Percentiles rank a stretch among this genome's conserved stretches.
Evolutionary conservation across 1,140 invertebrate genomes (phyloP).

Genomic region (Cyclina sinensis): DNA sequence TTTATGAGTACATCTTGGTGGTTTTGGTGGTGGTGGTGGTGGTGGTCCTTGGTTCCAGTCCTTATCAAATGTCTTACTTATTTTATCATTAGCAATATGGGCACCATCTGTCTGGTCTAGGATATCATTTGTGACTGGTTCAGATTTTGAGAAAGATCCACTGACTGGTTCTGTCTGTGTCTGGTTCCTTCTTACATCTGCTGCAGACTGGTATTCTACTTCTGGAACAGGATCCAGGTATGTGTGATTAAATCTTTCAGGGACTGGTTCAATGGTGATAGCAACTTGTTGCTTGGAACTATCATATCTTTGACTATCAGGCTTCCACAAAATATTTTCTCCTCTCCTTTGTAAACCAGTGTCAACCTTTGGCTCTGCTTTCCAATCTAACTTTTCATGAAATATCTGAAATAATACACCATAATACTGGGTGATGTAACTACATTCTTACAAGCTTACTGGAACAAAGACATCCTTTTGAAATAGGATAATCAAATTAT

Average conservation of each 20-base stretch:
- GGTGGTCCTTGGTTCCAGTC: conserved; percentile 20
- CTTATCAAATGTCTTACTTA: background rate
- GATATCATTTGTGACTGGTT: background rate
- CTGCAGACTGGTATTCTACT: conserved; percentile 33
- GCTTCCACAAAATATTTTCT: background rate
- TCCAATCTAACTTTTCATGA: conserved; percentile 16
- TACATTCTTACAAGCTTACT: too few relatives aligned
- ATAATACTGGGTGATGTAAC: too few relatives aligned
- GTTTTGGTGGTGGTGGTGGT: conserved; percentile 33
- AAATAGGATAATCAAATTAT: too few relatives aligned
- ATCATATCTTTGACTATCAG: conserved; percentile 17
- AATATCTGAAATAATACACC: conserved; percentile 39
- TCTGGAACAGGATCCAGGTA: conserved; percentile 30
- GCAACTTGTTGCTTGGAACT: conserved; percentile 42
- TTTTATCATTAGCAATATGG: background rate
- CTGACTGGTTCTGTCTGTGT: background rate
- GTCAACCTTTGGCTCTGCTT: conserved; percentile 24
- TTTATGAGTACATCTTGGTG: conserved; percentile 29
- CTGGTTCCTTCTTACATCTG: background rate
- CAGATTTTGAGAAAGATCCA: too few relatives aligned
- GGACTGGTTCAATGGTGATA: conserved; percentile 35
- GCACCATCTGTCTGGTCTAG: conserved; percentile 1
- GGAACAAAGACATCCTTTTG: too few relatives aligned
- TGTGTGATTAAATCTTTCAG: background rate
- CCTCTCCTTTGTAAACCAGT: conserved; percentile 9